Percentiles rank a stretch among this genome's conserved stretches.
Evolutionary conservation across 2,888 invertebrate genomes (phyloP).

Genomic region (Dimorphilus gyrociliatus): DNA sequence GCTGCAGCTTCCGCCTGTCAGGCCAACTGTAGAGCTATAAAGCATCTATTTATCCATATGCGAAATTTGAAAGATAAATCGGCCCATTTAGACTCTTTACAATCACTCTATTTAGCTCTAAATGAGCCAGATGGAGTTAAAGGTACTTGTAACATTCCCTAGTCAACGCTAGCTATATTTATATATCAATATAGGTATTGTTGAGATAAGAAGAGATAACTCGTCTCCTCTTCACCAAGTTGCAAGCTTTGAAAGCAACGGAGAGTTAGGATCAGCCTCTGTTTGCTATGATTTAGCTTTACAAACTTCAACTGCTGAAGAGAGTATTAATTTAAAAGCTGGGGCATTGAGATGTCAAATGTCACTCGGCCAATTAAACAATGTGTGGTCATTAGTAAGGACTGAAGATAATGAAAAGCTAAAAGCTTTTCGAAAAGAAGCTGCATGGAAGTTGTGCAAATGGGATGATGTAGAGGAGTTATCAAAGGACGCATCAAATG

Average conservation of each 20-base stretch:
- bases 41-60: too few species aligned
- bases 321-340: conserved; percentile 37
- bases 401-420: conserved; percentile 34
- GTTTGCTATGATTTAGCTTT: conserved; percentile 70
- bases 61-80: background rate
- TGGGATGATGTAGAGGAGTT: conserved; percentile 60
- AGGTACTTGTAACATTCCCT: too few species aligned
- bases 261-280: conserved; percentile 58
- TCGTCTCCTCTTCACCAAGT: too few species aligned
- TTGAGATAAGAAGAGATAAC: too few species aligned
- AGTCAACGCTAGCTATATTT: too few species aligned
- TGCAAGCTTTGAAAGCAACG: too few species aligned
- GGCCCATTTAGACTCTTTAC: conserved; percentile 10
- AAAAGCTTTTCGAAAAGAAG: conserved; percentile 56
- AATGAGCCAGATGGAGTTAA: conserved; percentile 80
- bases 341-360: conserved; percentile 73
- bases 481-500: too few species aligned
- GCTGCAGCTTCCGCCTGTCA: background rate
- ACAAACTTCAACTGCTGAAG: conserved; percentile 40
- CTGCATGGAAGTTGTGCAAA: conserved; percentile 67
- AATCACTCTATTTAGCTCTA: conserved; percentile 67
- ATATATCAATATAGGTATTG: too few species aligned
- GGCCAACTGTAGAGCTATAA: background rate
- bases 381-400: too few species aligned
- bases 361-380: conserved; percentile 70